phyloP scores from a whole-genome alignment of 1,140 invertebrate species.

The Megalonaias nervosa region DNA sequence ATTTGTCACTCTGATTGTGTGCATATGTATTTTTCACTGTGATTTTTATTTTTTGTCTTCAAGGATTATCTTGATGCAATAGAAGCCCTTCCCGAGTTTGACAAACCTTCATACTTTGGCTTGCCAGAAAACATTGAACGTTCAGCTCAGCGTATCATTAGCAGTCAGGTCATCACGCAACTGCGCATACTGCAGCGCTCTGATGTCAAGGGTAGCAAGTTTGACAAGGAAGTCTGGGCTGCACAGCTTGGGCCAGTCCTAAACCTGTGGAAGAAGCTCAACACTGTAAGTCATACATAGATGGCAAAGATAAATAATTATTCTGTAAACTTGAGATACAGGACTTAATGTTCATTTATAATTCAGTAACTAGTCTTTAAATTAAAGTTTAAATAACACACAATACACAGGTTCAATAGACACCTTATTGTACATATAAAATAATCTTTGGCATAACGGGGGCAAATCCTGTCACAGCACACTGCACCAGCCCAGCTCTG shows the following conservation, averaged over 20 bases:
- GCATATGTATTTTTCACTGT: neutral
- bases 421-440: too few relatives aligned
- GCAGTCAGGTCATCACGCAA: slow-evolving; percentile 77
- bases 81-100: slow-evolving; percentile 78
- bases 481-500: too few relatives aligned
- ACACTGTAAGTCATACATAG: slow-evolving; percentile 70
- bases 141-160: slow-evolving; percentile 82
- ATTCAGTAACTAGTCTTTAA: too few relatives aligned
- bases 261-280: slow-evolving; percentile 84
- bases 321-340: too few relatives aligned
- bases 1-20: neutral
- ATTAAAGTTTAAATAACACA: too few relatives aligned
- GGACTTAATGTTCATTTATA: too few relatives aligned
- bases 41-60: slow-evolving; percentile 33
- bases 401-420: too few relatives aligned
- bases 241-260: slow-evolving; percentile 79
- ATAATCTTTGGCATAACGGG: too few relatives aligned
- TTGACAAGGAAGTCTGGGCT: slow-evolving; percentile 75
- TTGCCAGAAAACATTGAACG: slow-evolving; percentile 86
- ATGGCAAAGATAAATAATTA: neutral
- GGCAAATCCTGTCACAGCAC: too few relatives aligned
- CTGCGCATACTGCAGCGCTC: slow-evolving; percentile 73
- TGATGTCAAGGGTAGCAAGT: slow-evolving; percentile 68
- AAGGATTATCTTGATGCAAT: slow-evolving; percentile 79
- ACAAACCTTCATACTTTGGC: slow-evolving; percentile 83